Percentiles rank a stretch among this genome's conserved stretches.
Conservation (phyloP, 2,113 vertebrate genomes). For the Xenotilapia flavipinnis region DNA sequence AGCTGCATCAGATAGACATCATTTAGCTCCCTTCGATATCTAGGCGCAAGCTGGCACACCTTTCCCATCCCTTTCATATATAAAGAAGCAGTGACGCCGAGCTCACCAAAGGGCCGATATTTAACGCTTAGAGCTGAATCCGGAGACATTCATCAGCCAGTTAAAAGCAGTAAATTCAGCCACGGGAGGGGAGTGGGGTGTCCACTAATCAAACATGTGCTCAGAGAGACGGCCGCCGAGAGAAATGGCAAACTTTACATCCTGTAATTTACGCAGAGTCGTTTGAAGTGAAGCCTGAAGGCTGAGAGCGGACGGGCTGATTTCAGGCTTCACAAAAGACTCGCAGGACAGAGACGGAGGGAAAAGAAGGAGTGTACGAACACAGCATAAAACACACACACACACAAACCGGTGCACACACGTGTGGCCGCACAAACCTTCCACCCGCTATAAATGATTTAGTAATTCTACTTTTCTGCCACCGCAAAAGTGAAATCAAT, state of each 20-base stretch:
- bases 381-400: not conserved
- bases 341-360: not conserved
- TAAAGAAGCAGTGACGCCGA: not conserved
- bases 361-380: not conserved
- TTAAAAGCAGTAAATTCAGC: constrained; percentile 21
- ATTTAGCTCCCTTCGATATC: constrained; percentile 16
- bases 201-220: constrained; percentile 33
- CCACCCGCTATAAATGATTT: not conserved
- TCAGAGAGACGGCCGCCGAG: not conserved
- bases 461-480: not conserved
- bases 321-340: not conserved
- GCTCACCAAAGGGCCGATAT: not conserved
- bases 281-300: constrained; percentile 25
- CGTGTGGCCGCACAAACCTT: not conserved
- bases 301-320: constrained; percentile 1
- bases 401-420: not conserved
- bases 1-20: constrained; percentile 27
- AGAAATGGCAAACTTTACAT: constrained; percentile 24
- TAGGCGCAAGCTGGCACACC: not conserved
- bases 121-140: constrained; percentile 14
- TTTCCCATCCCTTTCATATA: not conserved
- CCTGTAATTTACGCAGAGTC: constrained; percentile 6
- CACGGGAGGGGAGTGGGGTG: not conserved
- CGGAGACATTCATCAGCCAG: not conserved
- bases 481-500: not conserved